Evolutionary conservation across 2,888 invertebrate genomes (phyloP), one percentile per base, ranked within the genome.

Genomic region (Ecliptopera silaceata): DNA sequence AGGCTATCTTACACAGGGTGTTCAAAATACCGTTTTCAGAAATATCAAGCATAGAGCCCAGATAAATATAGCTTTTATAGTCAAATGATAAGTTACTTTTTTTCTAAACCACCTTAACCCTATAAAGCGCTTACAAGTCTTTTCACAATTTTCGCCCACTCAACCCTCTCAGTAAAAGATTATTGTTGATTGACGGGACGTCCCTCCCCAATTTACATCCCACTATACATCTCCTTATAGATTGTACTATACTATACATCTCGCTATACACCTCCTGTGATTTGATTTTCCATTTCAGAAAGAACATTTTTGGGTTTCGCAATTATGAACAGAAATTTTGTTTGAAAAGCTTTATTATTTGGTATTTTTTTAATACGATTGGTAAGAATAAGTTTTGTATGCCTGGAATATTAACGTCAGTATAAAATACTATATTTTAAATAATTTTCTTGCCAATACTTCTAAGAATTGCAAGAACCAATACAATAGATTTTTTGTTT

Each of bases 241-340:
- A n/a, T n/a, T n/a, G n/a, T n/a, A n/a, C n/a, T n/a, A n/a, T n/a
- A n/a, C n/a, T n/a, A n/a, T n/a, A n/a, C 43, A 47, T 52, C 39
- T 48, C 39, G 49, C 48, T 53, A 49, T n/a, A 51, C 42, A 47
- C 51, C 31, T 46, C 32, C 32, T 52, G 57, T 52, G 49, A 58
- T 58, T 58, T 53, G 41, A 45, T 53, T 53, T 57, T 52, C 53
- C 48, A 45, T 53, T 58, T 58, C 53, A 48, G 20, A 49, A 34
- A 29, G 45, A 36, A 49, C 49, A 39, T 53, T 53, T 57, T 53
- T 49, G 41, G 52, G 44, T 39, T 52, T 8, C 4, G 34, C 13
- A 48, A 32, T 44, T 39, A 53, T 41, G 34, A 26, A 32, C 44
- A 41, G 47, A 48, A 34, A 47, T 2, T 39, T 49, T 48, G 32